These are phyloP conservation scores for Pleuronectes platessa DNA, from an alignment of 2,113 vertebrate species.

Conservation along the genomic window DNA sequence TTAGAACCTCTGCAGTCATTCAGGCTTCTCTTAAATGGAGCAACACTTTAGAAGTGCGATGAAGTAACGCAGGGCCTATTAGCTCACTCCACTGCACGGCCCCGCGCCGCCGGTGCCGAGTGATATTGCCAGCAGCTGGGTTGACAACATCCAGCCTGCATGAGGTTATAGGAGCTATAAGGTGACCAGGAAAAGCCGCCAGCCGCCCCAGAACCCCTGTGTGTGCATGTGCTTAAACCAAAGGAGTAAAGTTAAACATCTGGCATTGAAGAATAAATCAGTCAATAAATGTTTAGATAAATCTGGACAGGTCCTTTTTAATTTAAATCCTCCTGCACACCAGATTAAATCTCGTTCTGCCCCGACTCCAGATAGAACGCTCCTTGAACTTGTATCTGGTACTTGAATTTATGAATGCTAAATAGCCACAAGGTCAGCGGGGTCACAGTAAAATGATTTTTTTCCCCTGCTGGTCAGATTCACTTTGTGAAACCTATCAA, in stretches of 20 bases:
- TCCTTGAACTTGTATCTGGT: constrained; percentile 30
- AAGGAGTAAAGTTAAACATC: constrained; percentile 29
- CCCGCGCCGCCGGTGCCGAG: constrained; percentile 77
- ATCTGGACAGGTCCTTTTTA: background rate
- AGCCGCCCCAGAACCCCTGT: constrained; percentile 1
- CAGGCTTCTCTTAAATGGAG: constrained; percentile 79
- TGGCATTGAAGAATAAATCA: constrained; percentile 7
- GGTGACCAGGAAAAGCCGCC: constrained; percentile 48
- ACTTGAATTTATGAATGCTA: background rate
- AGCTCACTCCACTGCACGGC: constrained; percentile 74
- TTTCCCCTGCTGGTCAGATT: background rate
- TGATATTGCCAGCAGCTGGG: constrained; percentile 84
- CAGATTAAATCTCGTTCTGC: constrained; percentile 27
- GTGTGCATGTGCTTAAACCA: background rate
- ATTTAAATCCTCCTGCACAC: constrained; percentile 14
- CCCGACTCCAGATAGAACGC: constrained; percentile 39
- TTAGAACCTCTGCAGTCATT: constrained; percentile 80
- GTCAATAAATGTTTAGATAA: background rate
- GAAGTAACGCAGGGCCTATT: constrained; percentile 84
- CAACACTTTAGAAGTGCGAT: constrained; percentile 83
- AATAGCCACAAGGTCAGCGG: constrained; percentile 1
- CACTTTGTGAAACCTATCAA: background rate
- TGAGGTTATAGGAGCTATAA: constrained; percentile 36
- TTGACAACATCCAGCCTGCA: constrained; percentile 60
- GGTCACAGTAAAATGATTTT: background rate